Evolutionary conservation across 2,888 invertebrate species (phyloP), one percentile per base, ranked within the genome.

Genomic region (Thereva nobilitata): DNA sequence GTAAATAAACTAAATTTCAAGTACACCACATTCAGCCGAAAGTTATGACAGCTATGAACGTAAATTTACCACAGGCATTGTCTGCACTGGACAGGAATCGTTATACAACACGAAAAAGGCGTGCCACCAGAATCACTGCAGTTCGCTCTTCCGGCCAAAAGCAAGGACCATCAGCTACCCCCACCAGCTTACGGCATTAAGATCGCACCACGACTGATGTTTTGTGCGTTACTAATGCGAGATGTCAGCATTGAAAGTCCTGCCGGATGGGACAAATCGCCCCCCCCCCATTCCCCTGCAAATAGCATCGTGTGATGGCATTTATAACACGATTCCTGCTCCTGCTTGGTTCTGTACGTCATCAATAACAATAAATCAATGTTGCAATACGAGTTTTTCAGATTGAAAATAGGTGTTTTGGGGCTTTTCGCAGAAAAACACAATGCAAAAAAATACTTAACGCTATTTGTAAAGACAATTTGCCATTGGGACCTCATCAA

Each of bases 21-120:
- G 23, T 23, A 23, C 23, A 23, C 23, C 23, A 23, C 23, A 23
- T 23, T n/a, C 12, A 49, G 45, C 37, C 47, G 40, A 59, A 59
- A 59, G 59, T 59, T 59, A 59, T 59, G 59, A 59, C 59, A 59
- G 59, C 45, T 59, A 59, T 59, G 59, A 59, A 59, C 59, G 23
- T 59, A 59, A 59, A 59, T 59, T 47, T 59, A 34, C 47, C 59
- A 42, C 59, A 59, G 59, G 45, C 59, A 37, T 47, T 47, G 59
- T 59, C 59, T 59, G 49, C 59, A 47, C 49, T 47, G 59, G 59
- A 59, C 59, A 59, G 47, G 45, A 59, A 49, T 47, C 47, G 47
- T 59, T 37, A 12, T 10, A 45, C 35, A 47, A 59, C 59, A 59
- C 38, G 59, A 59, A 59, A 59, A 10, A 49, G 59, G 59, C 59